These are phyloP conservation scores for Augochlorella aurata DNA, from an alignment of 2,888 invertebrate genomes.

Conservation along the genomic window DNA sequence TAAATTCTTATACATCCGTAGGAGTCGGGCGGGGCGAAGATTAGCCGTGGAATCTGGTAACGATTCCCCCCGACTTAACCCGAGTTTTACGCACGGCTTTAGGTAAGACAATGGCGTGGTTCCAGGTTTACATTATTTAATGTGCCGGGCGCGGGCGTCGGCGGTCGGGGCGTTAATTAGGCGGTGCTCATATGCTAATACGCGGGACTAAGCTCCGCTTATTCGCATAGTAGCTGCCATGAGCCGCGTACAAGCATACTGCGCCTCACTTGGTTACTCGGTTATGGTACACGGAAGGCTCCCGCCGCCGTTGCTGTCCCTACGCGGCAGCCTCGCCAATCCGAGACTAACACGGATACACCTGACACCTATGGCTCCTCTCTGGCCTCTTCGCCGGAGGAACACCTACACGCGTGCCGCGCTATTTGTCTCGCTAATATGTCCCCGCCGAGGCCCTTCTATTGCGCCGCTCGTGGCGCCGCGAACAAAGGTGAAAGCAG, in stretches of 20 bases:
- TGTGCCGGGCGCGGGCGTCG: conserved; percentile 65
- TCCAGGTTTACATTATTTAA: conserved; percentile 74
- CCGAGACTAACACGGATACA: conserved; percentile 45
- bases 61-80: conserved; percentile 70
- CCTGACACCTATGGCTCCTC: conserved; percentile 3
- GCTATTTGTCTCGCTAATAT: conserved; percentile 79
- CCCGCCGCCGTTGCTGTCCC: conserved; percentile 26
- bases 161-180: conserved; percentile 79
- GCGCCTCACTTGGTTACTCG: conserved; percentile 69
- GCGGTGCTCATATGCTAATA: conserved; percentile 78
- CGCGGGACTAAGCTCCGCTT: conserved; percentile 79
- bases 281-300: conserved; percentile 65
- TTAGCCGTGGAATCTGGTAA: conserved; percentile 61
- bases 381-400: conserved; percentile 16
- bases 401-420: conserved; percentile 44
- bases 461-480: conserved; percentile 8
- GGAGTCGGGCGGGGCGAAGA: conserved; percentile 30
- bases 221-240: conserved; percentile 80
- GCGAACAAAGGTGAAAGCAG: conserved; percentile 19
- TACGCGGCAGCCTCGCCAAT: conserved; percentile 47
- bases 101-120: conserved; percentile 76
- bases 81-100: conserved; percentile 80
- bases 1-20: conserved; percentile 17
- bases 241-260: conserved; percentile 79
- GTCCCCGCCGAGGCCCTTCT: conserved; percentile 19